Evolutionary conservation across 1,140 invertebrate genomes (phyloP).

Genomic region (Pogonomyrmex californicus): DNA sequence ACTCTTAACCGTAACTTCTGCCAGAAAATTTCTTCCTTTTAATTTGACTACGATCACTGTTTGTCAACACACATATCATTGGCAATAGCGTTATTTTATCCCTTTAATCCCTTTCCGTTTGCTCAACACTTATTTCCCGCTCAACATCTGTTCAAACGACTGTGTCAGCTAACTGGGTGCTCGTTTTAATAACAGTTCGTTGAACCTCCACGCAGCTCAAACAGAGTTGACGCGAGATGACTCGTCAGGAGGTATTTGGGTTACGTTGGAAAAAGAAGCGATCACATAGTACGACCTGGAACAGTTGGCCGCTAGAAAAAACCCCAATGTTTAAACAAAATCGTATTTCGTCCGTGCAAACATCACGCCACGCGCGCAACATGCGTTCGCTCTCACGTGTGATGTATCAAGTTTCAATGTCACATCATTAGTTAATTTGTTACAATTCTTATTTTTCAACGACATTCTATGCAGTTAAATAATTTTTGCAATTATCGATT

Average conservation of each 20-base stretch:
- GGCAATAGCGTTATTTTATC: not conserved
- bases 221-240: conserved; percentile 59
- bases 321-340: conserved; percentile 56
- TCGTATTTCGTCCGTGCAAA: conserved; percentile 51
- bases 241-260: conserved; percentile 53
- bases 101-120: conserved; percentile 56
- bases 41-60: conserved; percentile 39
- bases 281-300: not conserved
- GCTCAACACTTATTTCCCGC: conserved; percentile 35
- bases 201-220: conserved; percentile 42
- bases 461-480: not conserved
- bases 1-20: not conserved
- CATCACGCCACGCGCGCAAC: conserved; percentile 11
- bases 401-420: conserved; percentile 34
- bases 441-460: not conserved
- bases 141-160: conserved; percentile 59
- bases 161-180: conserved; percentile 34
- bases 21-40: not conserved
- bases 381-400: conserved; percentile 27
- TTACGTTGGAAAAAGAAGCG: conserved; percentile 32
- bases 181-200: conserved; percentile 59
- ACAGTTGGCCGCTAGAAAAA: conserved; percentile 28
- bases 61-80: conserved; percentile 12
- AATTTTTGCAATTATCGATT: not conserved
- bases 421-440: not conserved